phyloP scores from a whole-genome alignment of 2,113 vertebrate genomes.

The Tricholaema leucomelas region DNA sequence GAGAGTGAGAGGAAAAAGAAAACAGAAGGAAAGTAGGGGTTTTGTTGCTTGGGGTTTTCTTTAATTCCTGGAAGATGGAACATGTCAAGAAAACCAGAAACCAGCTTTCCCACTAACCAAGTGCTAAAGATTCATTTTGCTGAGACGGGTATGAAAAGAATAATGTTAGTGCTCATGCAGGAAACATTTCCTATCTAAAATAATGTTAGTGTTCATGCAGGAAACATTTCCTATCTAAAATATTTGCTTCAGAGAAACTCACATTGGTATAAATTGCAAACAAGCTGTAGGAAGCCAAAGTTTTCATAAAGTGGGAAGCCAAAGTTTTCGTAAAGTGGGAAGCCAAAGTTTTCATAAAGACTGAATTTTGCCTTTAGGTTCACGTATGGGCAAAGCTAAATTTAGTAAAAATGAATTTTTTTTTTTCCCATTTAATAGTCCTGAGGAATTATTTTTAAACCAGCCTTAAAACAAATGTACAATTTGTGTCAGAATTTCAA shows the following conservation, averaged over 20 bases:
- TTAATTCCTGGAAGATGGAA: background rate
- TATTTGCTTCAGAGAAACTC: constrained; percentile 1
- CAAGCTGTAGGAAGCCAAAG: background rate
- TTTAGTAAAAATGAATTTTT: background rate
- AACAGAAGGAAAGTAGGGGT: background rate
- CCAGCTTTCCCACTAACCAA: background rate
- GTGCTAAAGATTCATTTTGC: background rate
- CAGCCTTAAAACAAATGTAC: background rate
- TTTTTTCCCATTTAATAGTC: background rate
- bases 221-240: background rate
- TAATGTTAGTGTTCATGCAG: no score
- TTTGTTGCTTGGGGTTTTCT: no score
- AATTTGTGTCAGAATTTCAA: background rate
- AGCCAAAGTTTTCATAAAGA: background rate
- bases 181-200: background rate
- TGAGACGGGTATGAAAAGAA: background rate
- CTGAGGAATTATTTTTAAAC: background rate
- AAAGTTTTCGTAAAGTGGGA: background rate
- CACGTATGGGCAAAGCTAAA: background rate
- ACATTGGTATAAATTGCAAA: background rate
- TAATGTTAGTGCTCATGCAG: background rate
- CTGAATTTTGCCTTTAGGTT: background rate
- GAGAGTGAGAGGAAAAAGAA: rapidly evolving
- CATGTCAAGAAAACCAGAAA: background rate
- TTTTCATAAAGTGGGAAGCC: background rate